These are phyloP conservation scores for Enteromius mattozi DNA, from an alignment of 2,797 vertebrate species.

Conservation along the genomic window DNA sequence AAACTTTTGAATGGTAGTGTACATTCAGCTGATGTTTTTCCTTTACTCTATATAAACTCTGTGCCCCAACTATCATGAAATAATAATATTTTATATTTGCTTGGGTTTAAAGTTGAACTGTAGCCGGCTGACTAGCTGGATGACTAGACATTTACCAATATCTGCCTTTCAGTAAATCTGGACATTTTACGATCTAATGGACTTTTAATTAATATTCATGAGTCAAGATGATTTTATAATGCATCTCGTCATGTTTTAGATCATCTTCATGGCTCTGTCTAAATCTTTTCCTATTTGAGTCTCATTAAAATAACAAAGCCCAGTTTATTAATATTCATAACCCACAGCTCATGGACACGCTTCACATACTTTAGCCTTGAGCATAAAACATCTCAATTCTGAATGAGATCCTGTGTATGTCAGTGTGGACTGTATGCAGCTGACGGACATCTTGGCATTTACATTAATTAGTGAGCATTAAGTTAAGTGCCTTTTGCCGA, in stretches of 20 bases:
- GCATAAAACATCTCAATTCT: not conserved
- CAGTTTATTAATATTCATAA: not conserved
- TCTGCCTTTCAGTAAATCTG: not conserved
- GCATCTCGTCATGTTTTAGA: not conserved
- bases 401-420: not conserved
- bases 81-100: not conserved
- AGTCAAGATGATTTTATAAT: not conserved
- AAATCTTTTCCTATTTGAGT: conserved; percentile 6
- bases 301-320: conserved; percentile 9
- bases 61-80: not conserved
- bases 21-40: not conserved
- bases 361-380: not conserved
- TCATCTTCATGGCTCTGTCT: not conserved
- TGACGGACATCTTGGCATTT: conserved; percentile 1
- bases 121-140: not conserved
- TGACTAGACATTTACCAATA: not conserved
- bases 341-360: not conserved
- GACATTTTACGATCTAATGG: no score
- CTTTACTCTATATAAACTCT: not conserved
- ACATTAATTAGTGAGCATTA: not conserved
- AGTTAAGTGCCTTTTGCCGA: conserved; percentile 33
- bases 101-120: not conserved
- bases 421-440: not conserved
- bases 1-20: not conserved
- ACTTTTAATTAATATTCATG: not conserved